Percentiles rank a stretch among this genome's conserved stretches.
Evolutionary conservation across 2,888 invertebrate species (phyloP).

Genomic region (Nymphalis c-album): DNA sequence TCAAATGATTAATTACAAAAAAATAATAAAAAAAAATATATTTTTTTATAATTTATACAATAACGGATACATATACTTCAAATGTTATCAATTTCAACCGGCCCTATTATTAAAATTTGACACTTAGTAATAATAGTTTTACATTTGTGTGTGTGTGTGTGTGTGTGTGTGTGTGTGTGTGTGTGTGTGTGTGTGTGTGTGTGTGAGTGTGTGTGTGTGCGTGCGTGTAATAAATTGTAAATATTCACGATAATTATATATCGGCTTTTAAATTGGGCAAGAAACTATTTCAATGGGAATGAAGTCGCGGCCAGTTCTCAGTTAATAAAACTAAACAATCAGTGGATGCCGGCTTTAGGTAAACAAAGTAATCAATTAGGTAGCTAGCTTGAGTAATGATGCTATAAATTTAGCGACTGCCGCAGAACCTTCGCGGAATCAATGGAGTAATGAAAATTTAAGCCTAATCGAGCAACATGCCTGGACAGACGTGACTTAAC

Average conservation of each 20-base stretch:
- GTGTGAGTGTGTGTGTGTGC: too few species aligned
- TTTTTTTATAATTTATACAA: too few species aligned
- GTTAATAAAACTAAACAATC: conserved; percentile 30
- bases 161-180: too few species aligned
- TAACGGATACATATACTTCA: neutral
- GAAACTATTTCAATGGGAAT: neutral
- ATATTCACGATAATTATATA: too few species aligned
- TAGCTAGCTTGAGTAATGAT: conserved; percentile 44
- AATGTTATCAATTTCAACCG: neutral
- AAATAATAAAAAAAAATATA: too few species aligned
- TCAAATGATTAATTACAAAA: too few species aligned
- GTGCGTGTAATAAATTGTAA: too few species aligned
- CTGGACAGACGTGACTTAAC: conserved; percentile 14
- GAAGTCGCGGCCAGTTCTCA: neutral
- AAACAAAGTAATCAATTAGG: conserved; percentile 53
- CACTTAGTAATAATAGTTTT: neutral
- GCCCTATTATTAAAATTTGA: neutral
- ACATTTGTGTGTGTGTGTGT: too few species aligned
- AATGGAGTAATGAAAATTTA: conserved; percentile 45
- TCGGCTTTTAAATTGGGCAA: too few species aligned
- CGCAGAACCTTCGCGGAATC: conserved; percentile 41
- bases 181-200: neutral
- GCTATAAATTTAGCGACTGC: conserved; percentile 46
- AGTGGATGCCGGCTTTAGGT: conserved; percentile 32
- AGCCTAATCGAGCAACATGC: conserved; percentile 32